phyloP scores from a whole-genome alignment of 2,113 vertebrate genomes.

The Colaptes auratus region DNA sequence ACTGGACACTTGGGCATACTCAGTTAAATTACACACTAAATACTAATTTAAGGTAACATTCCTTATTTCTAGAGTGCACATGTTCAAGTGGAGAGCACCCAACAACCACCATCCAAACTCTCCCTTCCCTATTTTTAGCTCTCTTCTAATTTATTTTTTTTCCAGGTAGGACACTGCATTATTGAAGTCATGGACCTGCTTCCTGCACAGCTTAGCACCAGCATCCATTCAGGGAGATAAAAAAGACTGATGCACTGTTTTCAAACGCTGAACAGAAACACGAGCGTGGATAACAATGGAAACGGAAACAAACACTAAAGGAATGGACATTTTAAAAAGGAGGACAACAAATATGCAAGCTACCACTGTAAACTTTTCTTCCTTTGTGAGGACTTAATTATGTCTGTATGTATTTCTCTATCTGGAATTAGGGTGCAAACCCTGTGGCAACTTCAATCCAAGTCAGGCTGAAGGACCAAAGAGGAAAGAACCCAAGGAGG shows the following conservation, averaged over 20 bases:
- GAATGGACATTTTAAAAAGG: not conserved
- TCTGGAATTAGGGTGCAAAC: not conserved
- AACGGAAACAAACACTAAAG: not conserved
- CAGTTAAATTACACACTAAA: not conserved
- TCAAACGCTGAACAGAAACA: not conserved
- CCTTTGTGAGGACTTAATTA: not conserved
- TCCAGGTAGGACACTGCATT: not conserved
- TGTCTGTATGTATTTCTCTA: not conserved
- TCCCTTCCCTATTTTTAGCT: not conserved
- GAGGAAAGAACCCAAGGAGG: not conserved
- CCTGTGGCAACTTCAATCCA: not conserved
- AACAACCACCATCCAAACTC: not conserved
- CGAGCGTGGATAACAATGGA: not conserved
- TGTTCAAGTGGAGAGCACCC: not conserved
- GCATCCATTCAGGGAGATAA: not conserved
- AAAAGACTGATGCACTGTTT: not conserved
- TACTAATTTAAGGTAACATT: not conserved
- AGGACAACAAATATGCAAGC: not conserved
- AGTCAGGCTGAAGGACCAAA: not conserved
- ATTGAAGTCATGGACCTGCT: not conserved
- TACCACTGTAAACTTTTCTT: not conserved
- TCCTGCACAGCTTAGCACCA: not conserved
- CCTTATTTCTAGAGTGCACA: not conserved
- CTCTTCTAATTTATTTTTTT: not conserved
- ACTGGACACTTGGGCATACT: not conserved